phyloP scores from a whole-genome alignment of 2,113 vertebrate genomes.

The Heterochromis multidens region DNA sequence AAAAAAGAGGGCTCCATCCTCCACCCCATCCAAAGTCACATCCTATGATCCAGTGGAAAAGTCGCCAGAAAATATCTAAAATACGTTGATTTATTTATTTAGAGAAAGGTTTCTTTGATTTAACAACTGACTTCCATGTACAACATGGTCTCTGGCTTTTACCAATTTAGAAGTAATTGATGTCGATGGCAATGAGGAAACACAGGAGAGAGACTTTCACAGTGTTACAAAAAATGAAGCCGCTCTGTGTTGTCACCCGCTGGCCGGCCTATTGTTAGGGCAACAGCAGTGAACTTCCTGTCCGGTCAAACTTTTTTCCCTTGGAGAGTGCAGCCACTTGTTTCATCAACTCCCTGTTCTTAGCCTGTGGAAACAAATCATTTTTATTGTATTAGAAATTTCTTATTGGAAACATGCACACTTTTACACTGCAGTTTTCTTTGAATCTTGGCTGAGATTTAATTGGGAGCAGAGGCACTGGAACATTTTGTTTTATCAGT shows the following conservation, averaged over 20 bases:
- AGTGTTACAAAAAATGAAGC: slow-evolving; percentile 73
- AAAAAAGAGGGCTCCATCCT: slow-evolving; percentile 44
- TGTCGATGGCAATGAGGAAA: slow-evolving; percentile 53
- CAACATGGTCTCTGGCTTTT: slow-evolving; percentile 46
- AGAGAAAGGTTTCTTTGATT: slow-evolving; percentile 41
- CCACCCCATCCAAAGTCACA: slow-evolving; percentile 30
- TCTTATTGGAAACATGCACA: background rate
- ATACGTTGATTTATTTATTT: slow-evolving; percentile 51
- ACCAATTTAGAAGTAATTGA: slow-evolving; percentile 36
- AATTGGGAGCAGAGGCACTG: too few species aligned
- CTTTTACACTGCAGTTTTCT: background rate
- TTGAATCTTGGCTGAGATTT: background rate
- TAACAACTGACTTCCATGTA: slow-evolving; percentile 50
- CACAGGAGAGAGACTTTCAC: slow-evolving; percentile 75
- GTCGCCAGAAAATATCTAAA: slow-evolving; percentile 58
- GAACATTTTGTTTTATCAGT: too few species aligned
- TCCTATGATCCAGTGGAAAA: slow-evolving; percentile 50
- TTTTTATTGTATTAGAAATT: background rate
- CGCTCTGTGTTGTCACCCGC: slow-evolving; percentile 40
- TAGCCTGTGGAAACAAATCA: slow-evolving; percentile 79
- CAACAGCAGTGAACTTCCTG: slow-evolving; percentile 88
- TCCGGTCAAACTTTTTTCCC: slow-evolving; percentile 98
- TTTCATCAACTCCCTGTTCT: slow-evolving; percentile 97
- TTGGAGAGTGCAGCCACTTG: slow-evolving; percentile 97
- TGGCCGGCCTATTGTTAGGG: slow-evolving; percentile 78